These are phyloP conservation scores for Neotoxoptera formosana DNA, from an alignment of 1,140 invertebrate species.

Conservation along the genomic window DNA sequence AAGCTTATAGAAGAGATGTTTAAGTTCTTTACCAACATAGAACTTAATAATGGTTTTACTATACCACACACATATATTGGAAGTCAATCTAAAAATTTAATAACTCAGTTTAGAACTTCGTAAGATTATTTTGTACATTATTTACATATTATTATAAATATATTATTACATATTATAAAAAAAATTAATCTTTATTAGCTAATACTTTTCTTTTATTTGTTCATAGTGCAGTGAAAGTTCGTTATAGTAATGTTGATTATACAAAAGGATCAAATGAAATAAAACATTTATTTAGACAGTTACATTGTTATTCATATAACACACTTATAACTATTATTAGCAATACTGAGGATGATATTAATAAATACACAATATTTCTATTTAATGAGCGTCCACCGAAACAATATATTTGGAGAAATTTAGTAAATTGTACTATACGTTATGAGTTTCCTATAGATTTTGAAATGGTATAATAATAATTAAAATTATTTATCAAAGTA, in stretches of 20 bases:
- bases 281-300: slow-evolving; percentile 28
- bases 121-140: not conserved
- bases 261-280: slow-evolving; percentile 4
- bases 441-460: slow-evolving; percentile 35
- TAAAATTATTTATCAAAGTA: not conserved
- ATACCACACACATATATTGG: slow-evolving; percentile 1
- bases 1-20: slow-evolving; percentile 35
- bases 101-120: slow-evolving; percentile 31
- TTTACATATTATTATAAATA: too few relatives aligned
- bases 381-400: slow-evolving; percentile 21
- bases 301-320: slow-evolving; percentile 27
- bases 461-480: not conserved
- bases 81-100: not conserved
- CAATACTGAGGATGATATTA: slow-evolving; percentile 2
- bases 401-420: slow-evolving; percentile 38
- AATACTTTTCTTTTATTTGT: not conserved
- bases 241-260: slow-evolving; percentile 13
- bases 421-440: not conserved
- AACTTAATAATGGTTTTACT: not conserved
- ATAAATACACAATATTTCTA: slow-evolving; percentile 12
- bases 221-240: not conserved
- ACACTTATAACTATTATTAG: slow-evolving; percentile 30
- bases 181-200: not conserved
- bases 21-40: not conserved
- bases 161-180: not conserved